phyloP scores from a whole-genome alignment of 2,113 vertebrate genomes.

The Elephantulus edwardii region DNA sequence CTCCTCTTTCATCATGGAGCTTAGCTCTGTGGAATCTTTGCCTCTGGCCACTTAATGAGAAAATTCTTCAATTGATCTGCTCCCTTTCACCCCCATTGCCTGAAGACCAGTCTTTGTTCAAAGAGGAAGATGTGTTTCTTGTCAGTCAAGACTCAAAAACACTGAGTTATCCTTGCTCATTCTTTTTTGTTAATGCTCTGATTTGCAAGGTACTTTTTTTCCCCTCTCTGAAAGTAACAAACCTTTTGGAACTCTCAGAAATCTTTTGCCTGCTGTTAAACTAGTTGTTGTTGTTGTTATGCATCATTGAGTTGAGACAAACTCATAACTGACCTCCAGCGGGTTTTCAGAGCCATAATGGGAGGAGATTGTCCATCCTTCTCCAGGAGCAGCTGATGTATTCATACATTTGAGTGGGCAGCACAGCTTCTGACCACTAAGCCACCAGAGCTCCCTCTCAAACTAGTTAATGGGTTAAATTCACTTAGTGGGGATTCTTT shows the following conservation, averaged over 20 bases:
- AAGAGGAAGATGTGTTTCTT: constrained; percentile 31
- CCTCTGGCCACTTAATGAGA: constrained; percentile 71
- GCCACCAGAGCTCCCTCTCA: too few relatives aligned
- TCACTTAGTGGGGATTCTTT: neutral
- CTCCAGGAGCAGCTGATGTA: too few relatives aligned
- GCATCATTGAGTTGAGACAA: too few relatives aligned
- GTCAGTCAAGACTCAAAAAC: constrained; percentile 59
- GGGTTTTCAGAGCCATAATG: too few relatives aligned
- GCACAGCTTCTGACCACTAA: too few relatives aligned
- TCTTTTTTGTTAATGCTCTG: neutral
- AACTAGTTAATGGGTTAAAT: neutral
- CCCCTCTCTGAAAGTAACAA: neutral
- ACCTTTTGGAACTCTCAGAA: neutral
- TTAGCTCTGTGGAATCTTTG: constrained; percentile 73
- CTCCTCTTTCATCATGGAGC: constrained; percentile 66
- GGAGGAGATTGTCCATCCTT: too few relatives aligned
- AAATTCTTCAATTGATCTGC: constrained; percentile 23
- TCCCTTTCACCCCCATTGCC: neutral
- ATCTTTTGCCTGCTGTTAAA: neutral
- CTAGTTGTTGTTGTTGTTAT: too few relatives aligned
- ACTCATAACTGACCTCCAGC: too few relatives aligned
- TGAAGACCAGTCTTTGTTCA: constrained; percentile 55
- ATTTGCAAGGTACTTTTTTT: neutral
- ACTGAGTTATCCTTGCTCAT: neutral
- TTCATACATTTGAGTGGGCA: too few relatives aligned